A percentile compares a stretch with the other conserved stretches of the same genome.
phyloP scores from a whole-genome alignment of 2,113 vertebrate genomes.

The Hydrochoerus hydrochaeris region DNA sequence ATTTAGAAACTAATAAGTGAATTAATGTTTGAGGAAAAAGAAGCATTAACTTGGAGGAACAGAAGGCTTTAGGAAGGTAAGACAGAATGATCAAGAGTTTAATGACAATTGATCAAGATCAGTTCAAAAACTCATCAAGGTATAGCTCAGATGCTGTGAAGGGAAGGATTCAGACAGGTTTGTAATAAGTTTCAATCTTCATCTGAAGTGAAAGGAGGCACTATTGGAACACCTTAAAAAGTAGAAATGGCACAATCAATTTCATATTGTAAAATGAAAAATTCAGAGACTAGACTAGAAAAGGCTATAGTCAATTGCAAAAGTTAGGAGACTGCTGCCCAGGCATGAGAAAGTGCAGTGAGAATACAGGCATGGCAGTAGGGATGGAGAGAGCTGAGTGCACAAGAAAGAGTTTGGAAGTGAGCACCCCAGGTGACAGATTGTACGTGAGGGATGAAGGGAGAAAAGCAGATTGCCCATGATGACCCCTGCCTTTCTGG shows the following conservation, averaged over 20 bases:
- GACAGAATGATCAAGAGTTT: neutral
- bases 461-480: neutral
- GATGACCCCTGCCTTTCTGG: neutral
- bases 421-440: no score
- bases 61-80: neutral
- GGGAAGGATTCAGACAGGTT: neutral
- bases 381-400: neutral
- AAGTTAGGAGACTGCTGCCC: neutral
- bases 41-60: neutral
- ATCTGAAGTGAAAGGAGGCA: neutral
- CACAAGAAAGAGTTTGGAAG: neutral
- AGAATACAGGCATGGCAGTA: neutral
- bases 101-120: neutral
- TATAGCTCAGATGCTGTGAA: neutral
- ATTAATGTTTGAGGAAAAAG: neutral
- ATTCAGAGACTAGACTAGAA: neutral
- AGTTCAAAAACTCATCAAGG: neutral
- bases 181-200: neutral
- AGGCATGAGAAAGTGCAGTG: neutral
- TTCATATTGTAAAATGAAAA: conserved; percentile 34
- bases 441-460: neutral
- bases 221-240: neutral
- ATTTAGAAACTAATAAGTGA: neutral
- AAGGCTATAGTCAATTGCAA: neutral
- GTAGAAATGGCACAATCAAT: neutral